Conservation (phyloP, 23 tunicate genomes). For the Trididemnum nubilum region DNA sequence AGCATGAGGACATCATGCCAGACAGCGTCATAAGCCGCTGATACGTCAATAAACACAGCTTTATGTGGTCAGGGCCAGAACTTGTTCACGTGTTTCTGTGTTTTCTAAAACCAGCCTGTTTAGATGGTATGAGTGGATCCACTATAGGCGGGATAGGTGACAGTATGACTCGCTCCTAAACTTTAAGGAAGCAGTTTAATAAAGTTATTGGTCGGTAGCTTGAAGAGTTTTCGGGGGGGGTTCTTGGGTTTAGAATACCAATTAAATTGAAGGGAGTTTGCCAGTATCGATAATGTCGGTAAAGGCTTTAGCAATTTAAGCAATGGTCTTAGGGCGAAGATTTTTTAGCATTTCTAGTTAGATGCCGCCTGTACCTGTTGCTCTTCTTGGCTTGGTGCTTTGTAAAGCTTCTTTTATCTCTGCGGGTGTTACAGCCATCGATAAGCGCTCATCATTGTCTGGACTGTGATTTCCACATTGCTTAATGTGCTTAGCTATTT, state of each 20-base stretch:
- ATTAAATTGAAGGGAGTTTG: background rate
- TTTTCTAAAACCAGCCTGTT: too few species aligned
- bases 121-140: too few species aligned
- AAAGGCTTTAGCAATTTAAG: conserved; percentile 7
- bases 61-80: too few species aligned
- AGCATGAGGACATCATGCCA: too few species aligned
- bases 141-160: too few species aligned
- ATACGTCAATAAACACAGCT: too few species aligned
- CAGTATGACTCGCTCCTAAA: too few species aligned
- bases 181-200: background rate
- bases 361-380: conserved; percentile 28
- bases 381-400: background rate
- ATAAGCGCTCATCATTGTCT: background rate
- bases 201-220: background rate
- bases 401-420: conserved; percentile 16
- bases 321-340: background rate
- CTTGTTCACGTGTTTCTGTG: too few species aligned
- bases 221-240: background rate
- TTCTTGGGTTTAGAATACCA: conserved; percentile 18
- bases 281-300: background rate
- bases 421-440: background rate
- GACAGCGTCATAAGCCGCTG: too few species aligned
- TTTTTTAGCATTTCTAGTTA: conserved; percentile 6
- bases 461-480: background rate
- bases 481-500: conserved; percentile 13